phyloP scores from a whole-genome alignment of 2,797 vertebrate species.

The Sebastes nivosus region DNA sequence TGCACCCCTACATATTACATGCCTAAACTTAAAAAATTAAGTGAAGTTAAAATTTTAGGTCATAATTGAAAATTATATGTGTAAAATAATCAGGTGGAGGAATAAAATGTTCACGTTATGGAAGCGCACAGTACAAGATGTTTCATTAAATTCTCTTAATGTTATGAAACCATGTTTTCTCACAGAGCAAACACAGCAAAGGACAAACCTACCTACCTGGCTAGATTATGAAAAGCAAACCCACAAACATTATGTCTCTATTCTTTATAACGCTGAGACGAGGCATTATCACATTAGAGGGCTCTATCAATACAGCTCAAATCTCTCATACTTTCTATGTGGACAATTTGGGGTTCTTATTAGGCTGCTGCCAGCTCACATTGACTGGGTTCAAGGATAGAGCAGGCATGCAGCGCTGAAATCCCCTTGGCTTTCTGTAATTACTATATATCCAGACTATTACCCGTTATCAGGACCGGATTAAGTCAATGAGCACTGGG shows the following conservation, averaged over 20 bases:
- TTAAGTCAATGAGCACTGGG: slow-evolving; percentile 77
- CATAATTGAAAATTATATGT: not conserved
- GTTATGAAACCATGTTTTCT: not conserved
- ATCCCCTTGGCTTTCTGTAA: slow-evolving; percentile 72
- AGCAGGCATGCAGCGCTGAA: slow-evolving; percentile 49
- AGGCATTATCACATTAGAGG: not conserved
- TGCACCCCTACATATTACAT: not conserved
- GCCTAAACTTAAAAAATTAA: not conserved
- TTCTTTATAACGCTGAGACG: not conserved
- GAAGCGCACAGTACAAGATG: not conserved
- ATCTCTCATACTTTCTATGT: slow-evolving; percentile 7
- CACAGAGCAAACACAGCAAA: not conserved
- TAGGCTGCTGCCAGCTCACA: slow-evolving; percentile 41
- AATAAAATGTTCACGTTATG: not conserved
- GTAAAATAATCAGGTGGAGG: not conserved
- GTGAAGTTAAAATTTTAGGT: not conserved
- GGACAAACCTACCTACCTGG: not conserved
- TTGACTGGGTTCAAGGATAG: slow-evolving; percentile 68
- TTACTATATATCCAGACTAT: slow-evolving; percentile 78
- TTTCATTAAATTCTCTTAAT: not conserved
- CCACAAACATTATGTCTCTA: not conserved
- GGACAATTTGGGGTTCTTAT: slow-evolving; percentile 26
- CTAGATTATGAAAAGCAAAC: not conserved
- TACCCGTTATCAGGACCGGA: slow-evolving; percentile 73
- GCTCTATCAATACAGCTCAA: not conserved